Base-by-base conservation (phyloP, 2,797 vertebrate genomes). In the Alosa sapidissima region DNA sequence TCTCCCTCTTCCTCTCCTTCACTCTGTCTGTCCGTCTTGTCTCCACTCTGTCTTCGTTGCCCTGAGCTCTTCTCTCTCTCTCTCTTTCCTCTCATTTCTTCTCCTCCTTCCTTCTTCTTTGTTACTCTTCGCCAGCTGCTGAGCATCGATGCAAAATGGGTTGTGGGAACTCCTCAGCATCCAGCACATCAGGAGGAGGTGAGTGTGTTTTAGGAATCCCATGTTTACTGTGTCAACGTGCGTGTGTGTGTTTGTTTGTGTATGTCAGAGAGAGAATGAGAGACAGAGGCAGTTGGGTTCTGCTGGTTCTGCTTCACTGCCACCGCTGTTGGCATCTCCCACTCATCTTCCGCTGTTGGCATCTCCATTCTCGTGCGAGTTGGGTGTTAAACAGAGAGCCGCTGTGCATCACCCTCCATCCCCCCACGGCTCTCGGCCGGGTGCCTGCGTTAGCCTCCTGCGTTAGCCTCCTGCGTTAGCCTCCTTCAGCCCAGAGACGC, bases 91-190 rank as follows among this genome's bases (percentile, higher is more conserved):
- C 19, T 28, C 81, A 87, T 52, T 5, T 81, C 47, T 52, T 60
- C 55, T 60, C 24, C 10, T 28, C 21, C 49, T 45, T 33, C 54
- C n/a, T 58, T 65, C 52, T 24, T 75, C 16, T 82, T 54, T 49
- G n/a, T 51, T 48, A 49, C 54, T n/a, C 19, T 89, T 10, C 24
- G 84, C 89, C 87, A 89, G 86, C 87, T 88, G 88, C 89, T 88
- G 5, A 45, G 72, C 93, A 90, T 93, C 89, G 87, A 93, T 94
- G 94, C 91, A 93, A 93, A 90, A 96, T 96, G 96, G 96, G 95
- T 91, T 96, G 96, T 95, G 94, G 96, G 89, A 96, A 96, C 94
- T 96, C 96, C 89, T 95, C 95, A 87, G 93, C 94, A 91, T 93
- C 94, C 91, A 95, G 83, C 92, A 94, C 93, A 84, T 92, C 95